A percentile compares a stretch with the other conserved stretches of the same genome.
Conservation (phyloP, 2,797 vertebrate species). For the Amniataba percoides region DNA sequence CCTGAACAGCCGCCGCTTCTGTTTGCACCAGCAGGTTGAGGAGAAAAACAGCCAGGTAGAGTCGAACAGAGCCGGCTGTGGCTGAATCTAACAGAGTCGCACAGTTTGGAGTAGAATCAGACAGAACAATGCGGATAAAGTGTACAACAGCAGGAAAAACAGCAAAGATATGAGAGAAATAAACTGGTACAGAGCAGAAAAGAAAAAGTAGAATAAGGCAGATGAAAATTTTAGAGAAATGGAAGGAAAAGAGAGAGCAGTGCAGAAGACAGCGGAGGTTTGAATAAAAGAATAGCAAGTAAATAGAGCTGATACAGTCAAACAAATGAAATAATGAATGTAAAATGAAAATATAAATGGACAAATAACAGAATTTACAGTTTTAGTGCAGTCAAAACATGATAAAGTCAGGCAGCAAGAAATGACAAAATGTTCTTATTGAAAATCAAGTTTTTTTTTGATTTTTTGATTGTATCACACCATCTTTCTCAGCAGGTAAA, state of each 20-base stretch:
- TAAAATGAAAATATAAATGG: neutral
- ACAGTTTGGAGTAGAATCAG: conserved; percentile 15
- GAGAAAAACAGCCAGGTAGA: conserved; percentile 25
- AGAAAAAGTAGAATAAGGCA: neutral
- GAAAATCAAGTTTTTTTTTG: too few relatives aligned
- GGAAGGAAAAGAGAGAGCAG: neutral
- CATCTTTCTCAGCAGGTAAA: neutral
- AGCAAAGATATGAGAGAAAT: neutral
- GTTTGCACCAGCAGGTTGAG: conserved; percentile 45
- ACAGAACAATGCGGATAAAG: conserved; percentile 5
- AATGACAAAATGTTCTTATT: neutral
- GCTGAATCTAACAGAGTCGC: conserved; percentile 31
- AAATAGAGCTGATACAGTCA: neutral
- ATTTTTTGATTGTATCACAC: neutral
- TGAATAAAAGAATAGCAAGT: neutral
- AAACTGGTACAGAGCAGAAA: neutral
- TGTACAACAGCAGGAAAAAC: neutral
- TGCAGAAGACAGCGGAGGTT: neutral
- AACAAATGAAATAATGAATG: neutral
- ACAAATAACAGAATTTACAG: neutral
- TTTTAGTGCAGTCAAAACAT: neutral
- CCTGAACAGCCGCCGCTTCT: conserved; percentile 46
- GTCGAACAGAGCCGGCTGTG: conserved; percentile 32
- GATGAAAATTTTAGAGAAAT: neutral
- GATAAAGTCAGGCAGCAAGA: neutral